Evolutionary conservation across 2,888 invertebrate species (phyloP).

Genomic region (Watsonalla binaria): DNA sequence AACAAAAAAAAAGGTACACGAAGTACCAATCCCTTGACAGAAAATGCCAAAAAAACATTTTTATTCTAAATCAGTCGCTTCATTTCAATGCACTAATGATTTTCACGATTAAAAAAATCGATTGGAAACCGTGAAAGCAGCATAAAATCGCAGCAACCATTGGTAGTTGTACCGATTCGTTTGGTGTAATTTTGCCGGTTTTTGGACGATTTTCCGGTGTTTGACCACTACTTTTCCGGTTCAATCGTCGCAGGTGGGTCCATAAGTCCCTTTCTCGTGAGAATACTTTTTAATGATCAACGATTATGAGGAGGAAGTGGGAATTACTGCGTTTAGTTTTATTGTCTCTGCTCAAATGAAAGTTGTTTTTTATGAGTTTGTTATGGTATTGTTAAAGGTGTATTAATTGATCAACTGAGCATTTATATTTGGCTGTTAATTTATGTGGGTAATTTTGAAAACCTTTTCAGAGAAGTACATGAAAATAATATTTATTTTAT

Average conservation of each 20-base stretch:
- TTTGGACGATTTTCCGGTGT: slow-evolving; percentile 74
- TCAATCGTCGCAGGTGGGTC: slow-evolving; percentile 63
- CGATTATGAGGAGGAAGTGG: slow-evolving; percentile 55
- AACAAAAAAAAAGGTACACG: slow-evolving; percentile 10
- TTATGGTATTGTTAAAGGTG: slow-evolving; percentile 1
- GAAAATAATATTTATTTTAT: no score
- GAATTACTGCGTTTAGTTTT: slow-evolving; percentile 41
- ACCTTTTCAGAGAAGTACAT: no score
- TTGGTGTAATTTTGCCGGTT: slow-evolving; percentile 67
- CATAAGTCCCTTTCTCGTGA: slow-evolving; percentile 62
- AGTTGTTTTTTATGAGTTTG: slow-evolving; percentile 18
- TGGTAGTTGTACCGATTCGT: slow-evolving; percentile 54
- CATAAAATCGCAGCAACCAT: slow-evolving; percentile 54
- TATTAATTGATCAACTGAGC: background rate
- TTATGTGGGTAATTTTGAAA: no score
- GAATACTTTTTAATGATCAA: slow-evolving; percentile 53
- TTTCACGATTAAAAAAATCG: slow-evolving; percentile 42
- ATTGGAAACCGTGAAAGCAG: slow-evolving; percentile 58
- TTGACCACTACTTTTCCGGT: slow-evolving; percentile 71
- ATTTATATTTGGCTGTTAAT: no score
- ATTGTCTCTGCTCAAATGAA: slow-evolving; percentile 23
- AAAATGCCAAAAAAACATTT: slow-evolving; percentile 32
- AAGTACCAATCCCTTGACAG: slow-evolving; percentile 11
- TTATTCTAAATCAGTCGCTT: slow-evolving; percentile 46
- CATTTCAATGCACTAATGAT: slow-evolving; percentile 69